Base-by-base conservation (phyloP, 2,888 invertebrate genomes). In the Trichogramma dendrolimi region DNA sequence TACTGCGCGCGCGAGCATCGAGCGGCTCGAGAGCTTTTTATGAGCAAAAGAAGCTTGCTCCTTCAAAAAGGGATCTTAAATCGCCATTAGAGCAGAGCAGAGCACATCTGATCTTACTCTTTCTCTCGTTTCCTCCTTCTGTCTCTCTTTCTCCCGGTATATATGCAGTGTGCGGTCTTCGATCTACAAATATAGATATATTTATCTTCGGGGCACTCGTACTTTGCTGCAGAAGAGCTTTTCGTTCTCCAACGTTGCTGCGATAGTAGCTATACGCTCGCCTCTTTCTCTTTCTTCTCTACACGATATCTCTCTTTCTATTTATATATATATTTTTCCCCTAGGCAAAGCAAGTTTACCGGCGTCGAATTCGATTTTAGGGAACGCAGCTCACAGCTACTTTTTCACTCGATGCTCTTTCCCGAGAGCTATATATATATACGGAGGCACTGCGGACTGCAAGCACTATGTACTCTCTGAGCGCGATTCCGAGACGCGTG, bases 361-460 rank as follows among this genome's bases (percentile, higher is more conserved):
- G 43, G 49, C 57, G 54, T 57, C 51, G 54, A 63, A 63, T 63
- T 63, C 63, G 57, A 63, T 63, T 63, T 56, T 38, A n/a, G 6
- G 40, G 27, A 27, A 27, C 27, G 3, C 27, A 27, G 27, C 27
- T 27, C 27, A 1, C 27, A 27, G 27, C 27, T 27, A 27, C 27
- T 27, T 27, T 27, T 27, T 27, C 27, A 27, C 27, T 27, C 27
- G 27, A 27, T 27, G 27, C 27, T 27, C 27, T 27, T 27, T 27
- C 27, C 27, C 27, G 27, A 27, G 27, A 27, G 27, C 27, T 27
- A 27, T 27, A 27, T 27, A 27, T 14, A 14, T 2, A 14, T 27
- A 27, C 27, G 27, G 27, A 27, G 27, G 27, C 27, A 27, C 27
- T 27, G 27, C 27, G 3, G 27, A 27, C 27, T 27, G 27, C 27